Evolutionary conservation across 2,113 vertebrate genomes (phyloP).

Genomic region (Pelodiscus sinensis): DNA sequence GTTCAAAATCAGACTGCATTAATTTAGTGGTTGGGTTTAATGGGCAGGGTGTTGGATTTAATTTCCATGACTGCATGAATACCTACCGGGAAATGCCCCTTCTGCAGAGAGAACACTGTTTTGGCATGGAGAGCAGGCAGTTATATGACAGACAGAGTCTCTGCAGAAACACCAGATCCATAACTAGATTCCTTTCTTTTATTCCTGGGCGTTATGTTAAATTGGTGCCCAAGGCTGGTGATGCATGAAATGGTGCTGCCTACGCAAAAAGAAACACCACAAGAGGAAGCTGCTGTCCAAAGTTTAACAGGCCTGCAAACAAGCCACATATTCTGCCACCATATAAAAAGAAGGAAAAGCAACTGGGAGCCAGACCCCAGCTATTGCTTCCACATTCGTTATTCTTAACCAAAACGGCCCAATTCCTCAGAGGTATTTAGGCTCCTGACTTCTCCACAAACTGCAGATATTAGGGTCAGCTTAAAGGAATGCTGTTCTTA

Average conservation of each 20-base stretch:
- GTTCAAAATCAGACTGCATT: background rate
- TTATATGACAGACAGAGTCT: background rate
- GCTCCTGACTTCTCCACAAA: background rate
- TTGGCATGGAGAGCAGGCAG: background rate
- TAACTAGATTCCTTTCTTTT: background rate
- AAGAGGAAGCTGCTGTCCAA: background rate
- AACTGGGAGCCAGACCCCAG: background rate
- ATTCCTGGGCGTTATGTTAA: background rate
- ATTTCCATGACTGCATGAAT: background rate
- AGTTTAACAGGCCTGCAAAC: background rate
- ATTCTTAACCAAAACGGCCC: fast-evolving
- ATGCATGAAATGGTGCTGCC: background rate
- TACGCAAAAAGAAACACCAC: background rate
- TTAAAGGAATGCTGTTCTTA: background rate
- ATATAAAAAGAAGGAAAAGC: background rate
- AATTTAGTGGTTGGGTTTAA: background rate
- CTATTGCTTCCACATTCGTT: background rate
- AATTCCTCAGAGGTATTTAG: background rate
- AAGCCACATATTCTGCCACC: background rate
- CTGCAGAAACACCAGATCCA: background rate
- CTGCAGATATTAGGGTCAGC: background rate
- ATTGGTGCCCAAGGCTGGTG: background rate
- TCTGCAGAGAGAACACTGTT: background rate
- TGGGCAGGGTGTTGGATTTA: background rate
- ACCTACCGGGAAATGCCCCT: background rate